phyloP scores from a whole-genome alignment of 2,797 vertebrate genomes.

The Lacerta viridis region DNA sequence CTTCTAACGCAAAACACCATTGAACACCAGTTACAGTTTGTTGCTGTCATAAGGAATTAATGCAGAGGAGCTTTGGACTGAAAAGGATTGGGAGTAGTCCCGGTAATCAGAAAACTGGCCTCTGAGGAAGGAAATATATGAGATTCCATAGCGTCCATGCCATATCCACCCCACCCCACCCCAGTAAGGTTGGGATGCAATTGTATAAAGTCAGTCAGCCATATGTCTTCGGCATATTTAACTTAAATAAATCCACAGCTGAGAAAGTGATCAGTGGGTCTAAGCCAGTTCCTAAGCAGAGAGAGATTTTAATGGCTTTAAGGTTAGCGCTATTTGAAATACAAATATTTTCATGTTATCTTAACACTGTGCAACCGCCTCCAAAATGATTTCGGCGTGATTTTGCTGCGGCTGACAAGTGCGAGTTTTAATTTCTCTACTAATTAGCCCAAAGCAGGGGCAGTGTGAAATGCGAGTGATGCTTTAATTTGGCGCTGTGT shows the following conservation, averaged over 20 bases:
- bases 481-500: constrained; percentile 74
- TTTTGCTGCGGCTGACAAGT: constrained; percentile 75
- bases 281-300: constrained; percentile 65
- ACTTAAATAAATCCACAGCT: constrained; percentile 70
- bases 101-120: constrained; percentile 72
- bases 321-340: constrained; percentile 75
- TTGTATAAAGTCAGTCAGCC: constrained; percentile 73
- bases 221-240: constrained; percentile 60
- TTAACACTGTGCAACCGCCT: constrained; percentile 70
- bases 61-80: constrained; percentile 61
- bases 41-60: constrained; percentile 72
- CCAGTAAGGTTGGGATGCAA: constrained; percentile 60
- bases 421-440: constrained; percentile 82
- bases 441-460: constrained; percentile 79
- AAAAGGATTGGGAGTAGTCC: constrained; percentile 70
- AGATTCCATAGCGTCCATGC: constrained; percentile 64
- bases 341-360: constrained; percentile 80
- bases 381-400: constrained; percentile 67
- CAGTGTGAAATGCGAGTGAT: constrained; percentile 82
- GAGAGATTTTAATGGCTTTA: constrained; percentile 77
- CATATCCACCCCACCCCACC: constrained; percentile 1
- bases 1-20: constrained; percentile 64
- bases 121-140: constrained; percentile 65
- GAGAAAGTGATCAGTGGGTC: constrained; percentile 54
- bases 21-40: constrained; percentile 65